Percentiles rank a stretch among this genome's conserved stretches.
These are phyloP conservation scores for Stichopus horrens DNA, from an alignment of 53 echinoderm and acorn worm species.

Conservation along the genomic window DNA sequence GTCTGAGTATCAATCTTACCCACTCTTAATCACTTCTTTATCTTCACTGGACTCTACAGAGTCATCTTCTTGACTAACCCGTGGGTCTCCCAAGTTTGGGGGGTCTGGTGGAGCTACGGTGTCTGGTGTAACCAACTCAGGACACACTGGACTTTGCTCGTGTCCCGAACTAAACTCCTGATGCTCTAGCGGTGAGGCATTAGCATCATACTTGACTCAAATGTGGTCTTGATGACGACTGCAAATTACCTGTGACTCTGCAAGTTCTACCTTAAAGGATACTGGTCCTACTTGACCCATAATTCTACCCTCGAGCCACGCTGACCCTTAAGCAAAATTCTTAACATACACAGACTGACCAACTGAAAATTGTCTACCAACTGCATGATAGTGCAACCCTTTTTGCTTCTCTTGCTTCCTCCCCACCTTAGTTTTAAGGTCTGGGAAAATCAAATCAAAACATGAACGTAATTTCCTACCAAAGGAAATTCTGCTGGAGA, in stretches of 20 bases:
- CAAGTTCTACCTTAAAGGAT: neutral
- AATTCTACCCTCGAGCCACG: neutral
- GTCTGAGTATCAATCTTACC: neutral
- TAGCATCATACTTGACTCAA: neutral
- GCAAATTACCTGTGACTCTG: neutral
- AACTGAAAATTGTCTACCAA: neutral
- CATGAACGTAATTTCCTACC: neutral
- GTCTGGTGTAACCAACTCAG: neutral
- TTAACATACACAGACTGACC: slow-evolving; percentile 4
- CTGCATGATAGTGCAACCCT: neutral
- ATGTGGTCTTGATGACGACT: slow-evolving; percentile 11
- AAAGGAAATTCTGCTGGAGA: neutral
- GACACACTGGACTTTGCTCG: neutral
- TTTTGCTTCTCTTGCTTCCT: slow-evolving; percentile 26
- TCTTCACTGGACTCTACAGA: neutral
- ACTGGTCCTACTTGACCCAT: neutral
- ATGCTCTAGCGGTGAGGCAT: no score
- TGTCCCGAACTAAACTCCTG: neutral
- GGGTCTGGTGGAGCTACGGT: neutral
- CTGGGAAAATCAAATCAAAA: neutral
- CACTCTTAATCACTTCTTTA: neutral
- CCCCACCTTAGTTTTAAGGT: slow-evolving; percentile 9
- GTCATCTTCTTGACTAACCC: neutral
- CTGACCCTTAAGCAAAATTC: neutral
- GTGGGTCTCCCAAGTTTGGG: neutral